Conservation (phyloP, 2,797 vertebrate species). For the Tiaroga cobitis region DNA sequence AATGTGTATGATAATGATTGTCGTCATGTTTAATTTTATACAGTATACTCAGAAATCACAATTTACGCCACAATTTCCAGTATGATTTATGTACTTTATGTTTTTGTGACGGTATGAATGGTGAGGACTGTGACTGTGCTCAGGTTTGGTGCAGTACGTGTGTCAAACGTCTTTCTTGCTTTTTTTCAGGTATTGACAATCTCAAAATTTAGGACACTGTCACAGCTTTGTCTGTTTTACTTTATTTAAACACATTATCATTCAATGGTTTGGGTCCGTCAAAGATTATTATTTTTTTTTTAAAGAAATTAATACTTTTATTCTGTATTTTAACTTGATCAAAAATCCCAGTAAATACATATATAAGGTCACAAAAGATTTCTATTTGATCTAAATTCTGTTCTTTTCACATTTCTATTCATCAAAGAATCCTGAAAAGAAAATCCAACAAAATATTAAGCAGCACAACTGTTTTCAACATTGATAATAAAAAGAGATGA, state of each 20-base stretch:
- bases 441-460: background rate
- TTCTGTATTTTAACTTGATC: background rate
- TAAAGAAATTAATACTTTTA: accelerated
- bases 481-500: background rate
- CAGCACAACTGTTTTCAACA: background rate
- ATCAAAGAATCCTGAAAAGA: background rate
- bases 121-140: background rate
- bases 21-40: background rate
- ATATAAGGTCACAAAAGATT: no score
- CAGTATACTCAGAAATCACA: background rate
- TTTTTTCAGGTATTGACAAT: background rate
- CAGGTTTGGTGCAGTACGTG: background rate
- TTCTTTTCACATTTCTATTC: background rate
- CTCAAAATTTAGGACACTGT: background rate
- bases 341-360: background rate
- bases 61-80: background rate
- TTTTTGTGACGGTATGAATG: background rate
- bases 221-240: background rate
- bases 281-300: background rate
- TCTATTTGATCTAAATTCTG: background rate
- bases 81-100: background rate
- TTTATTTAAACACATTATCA: background rate
- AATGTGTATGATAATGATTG: background rate
- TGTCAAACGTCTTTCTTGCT: background rate
- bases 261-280: background rate